Base-by-base conservation (phyloP, 2,888 invertebrate species). In the Pocota personata region DNA sequence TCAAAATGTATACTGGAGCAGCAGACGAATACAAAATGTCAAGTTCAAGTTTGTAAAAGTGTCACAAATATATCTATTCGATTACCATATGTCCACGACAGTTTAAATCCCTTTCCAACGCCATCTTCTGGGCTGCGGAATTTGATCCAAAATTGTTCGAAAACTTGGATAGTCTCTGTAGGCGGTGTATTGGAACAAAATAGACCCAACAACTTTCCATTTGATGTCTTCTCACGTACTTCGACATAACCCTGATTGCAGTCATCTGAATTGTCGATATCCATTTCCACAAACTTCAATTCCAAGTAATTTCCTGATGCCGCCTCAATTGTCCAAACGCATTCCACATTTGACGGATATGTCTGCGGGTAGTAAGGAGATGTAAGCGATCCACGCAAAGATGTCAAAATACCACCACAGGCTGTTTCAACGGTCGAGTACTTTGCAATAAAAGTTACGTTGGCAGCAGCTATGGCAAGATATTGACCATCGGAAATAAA, bases 211-310 rank as follows among this genome's bases (percentile, higher is more conserved):
- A 98, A 88, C 24, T 92, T 92, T 5, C 97, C 97, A 8, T 92
- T 92, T 0, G 94, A 93, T 88, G 94, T 92, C 3, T 92, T 91
- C 93, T 96, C 95, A 40, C 97, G 95, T 67, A 98, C 93, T 94
- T 98, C 98, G 21, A 98, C 92, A 91, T 96, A 98, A 92, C 98
- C 98, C 52, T 94, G 94, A 89, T 96, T 95, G 90, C 98, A 99
- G 88, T 94, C 93, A 2, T 95, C 95, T 12, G 96, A 96, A 12
- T 93, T 91, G 77, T 95, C 94, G 82, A 98, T 90, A 87, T 96
- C 94, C 88, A 98, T 95, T 16, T 93, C 91, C 86, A 94, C 93
- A 90, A 98, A 96, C 14, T 92, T 93, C 1, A 98, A 88, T 66
- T 93, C 93, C 12, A 97, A 93, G 88, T 92, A 93, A 90, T 96